These are phyloP conservation scores for Napeogenes inachia DNA, from an alignment of 2,888 invertebrate genomes.

Conservation along the genomic window DNA sequence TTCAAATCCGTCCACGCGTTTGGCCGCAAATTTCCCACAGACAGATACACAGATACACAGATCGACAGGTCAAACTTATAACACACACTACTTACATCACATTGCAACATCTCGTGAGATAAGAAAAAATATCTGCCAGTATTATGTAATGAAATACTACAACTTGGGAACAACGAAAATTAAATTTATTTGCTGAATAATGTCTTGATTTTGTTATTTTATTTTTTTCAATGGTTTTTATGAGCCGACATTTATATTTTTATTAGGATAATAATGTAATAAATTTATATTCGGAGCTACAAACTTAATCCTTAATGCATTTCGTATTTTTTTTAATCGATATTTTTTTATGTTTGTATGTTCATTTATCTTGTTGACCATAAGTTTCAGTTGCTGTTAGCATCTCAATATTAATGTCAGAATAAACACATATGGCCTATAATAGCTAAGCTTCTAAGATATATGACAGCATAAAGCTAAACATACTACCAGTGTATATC, in stretches of 20 bases:
- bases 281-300: too few relatives aligned
- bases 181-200: background rate
- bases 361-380: too few relatives aligned
- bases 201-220: background rate
- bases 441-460: slow-evolving; percentile 18
- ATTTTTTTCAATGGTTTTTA: too few relatives aligned
- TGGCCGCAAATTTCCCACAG: too few relatives aligned
- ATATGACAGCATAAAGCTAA: slow-evolving; percentile 19
- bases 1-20: too few relatives aligned
- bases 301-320: too few relatives aligned
- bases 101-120: background rate
- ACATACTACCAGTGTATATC: slow-evolving; percentile 6
- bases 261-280: too few relatives aligned
- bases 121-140: background rate
- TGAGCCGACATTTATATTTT: too few relatives aligned
- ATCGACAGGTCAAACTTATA: background rate
- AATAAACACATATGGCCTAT: slow-evolving; percentile 17
- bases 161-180: background rate
- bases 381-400: background rate
- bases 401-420: slow-evolving; percentile 9
- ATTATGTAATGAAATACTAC: background rate
- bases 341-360: too few relatives aligned
- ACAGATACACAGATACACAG: too few relatives aligned
- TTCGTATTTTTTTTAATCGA: too few relatives aligned
- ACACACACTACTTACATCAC: background rate